Percentiles rank a stretch among this genome's conserved stretches.
Evolutionary conservation across 2,888 invertebrate genomes (phyloP).

Genomic region (Aphidius colemani): DNA sequence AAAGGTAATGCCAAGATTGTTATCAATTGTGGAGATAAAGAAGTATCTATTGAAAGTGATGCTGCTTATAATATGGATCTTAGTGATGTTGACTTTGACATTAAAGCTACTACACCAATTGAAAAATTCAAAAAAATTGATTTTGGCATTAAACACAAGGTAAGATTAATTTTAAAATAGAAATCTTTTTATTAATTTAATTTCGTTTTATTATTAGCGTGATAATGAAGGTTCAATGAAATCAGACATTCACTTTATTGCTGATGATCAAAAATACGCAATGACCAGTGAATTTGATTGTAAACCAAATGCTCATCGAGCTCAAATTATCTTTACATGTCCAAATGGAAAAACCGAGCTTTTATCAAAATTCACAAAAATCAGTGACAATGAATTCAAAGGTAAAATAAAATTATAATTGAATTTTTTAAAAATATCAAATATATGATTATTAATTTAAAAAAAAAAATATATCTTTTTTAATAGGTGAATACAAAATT

Average conservation of each 20-base stretch:
- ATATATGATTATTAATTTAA: too few relatives aligned
- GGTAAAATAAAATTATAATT: constrained; percentile 52
- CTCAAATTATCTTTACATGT: constrained; percentile 59
- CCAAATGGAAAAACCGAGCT: constrained; percentile 62
- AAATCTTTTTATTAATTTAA: constrained; percentile 7
- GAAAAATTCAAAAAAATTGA: constrained; percentile 47
- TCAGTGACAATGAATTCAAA: constrained; percentile 67
- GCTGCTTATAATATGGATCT: constrained; percentile 40
- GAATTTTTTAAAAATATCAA: background rate
- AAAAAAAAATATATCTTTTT: background rate
- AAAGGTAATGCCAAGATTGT: constrained; percentile 36
- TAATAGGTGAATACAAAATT: constrained; percentile 47
- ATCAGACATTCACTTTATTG: constrained; percentile 61
- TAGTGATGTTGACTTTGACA: constrained; percentile 39
- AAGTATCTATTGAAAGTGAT: constrained; percentile 37
- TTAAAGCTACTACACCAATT: constrained; percentile 47
- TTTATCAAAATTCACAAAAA: constrained; percentile 58
- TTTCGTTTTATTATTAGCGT: constrained; percentile 34
- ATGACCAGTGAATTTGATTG: constrained; percentile 63
- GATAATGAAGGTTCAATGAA: constrained; percentile 44
- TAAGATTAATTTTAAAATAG: constrained; percentile 29
- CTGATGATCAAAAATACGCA: constrained; percentile 67
- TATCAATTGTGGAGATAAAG: constrained; percentile 45
- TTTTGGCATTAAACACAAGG: constrained; percentile 51
- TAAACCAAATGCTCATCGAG: constrained; percentile 63